A percentile compares a stretch with the other conserved stretches of the same genome.
These are phyloP conservation scores for Hyperopisus bebe DNA, from an alignment of 2,113 vertebrate genomes.

Conservation along the genomic window DNA sequence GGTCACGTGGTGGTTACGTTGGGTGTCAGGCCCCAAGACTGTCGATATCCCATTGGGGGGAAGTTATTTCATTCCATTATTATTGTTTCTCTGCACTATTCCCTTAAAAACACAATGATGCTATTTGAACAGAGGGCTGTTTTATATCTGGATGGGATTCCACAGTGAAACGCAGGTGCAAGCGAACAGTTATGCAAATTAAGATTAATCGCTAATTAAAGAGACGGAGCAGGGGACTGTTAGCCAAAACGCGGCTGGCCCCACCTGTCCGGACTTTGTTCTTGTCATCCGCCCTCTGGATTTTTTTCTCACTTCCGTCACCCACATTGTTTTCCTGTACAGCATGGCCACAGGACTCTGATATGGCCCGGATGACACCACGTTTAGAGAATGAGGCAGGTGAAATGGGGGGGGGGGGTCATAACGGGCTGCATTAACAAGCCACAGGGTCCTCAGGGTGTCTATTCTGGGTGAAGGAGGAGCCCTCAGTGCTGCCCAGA, in stretches of 20 bases:
- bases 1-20: conserved; percentile 16
- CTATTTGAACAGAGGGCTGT: not conserved
- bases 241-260: not conserved
- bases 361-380: not conserved
- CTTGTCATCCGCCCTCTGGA: not conserved
- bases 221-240: conserved; percentile 40
- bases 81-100: not conserved
- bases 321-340: not conserved
- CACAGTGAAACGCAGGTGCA: conserved; percentile 35
- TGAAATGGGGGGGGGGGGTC: not conserved
- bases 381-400: not conserved
- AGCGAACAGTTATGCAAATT: conserved; percentile 61
- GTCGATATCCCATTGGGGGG: not conserved
- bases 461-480: not conserved
- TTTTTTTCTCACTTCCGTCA: not conserved
- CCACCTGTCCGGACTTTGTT: not conserved
- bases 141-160: not conserved
- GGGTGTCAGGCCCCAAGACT: not conserved
- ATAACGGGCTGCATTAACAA: not conserved
- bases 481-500: not conserved
- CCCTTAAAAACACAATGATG: not conserved
- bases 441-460: not conserved
- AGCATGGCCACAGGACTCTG: not conserved
- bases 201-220: conserved; percentile 60
- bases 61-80: not conserved